Evolutionary conservation across 2,113 vertebrate genomes (phyloP).

Genomic region (Hippocampus mohnikei): DNA sequence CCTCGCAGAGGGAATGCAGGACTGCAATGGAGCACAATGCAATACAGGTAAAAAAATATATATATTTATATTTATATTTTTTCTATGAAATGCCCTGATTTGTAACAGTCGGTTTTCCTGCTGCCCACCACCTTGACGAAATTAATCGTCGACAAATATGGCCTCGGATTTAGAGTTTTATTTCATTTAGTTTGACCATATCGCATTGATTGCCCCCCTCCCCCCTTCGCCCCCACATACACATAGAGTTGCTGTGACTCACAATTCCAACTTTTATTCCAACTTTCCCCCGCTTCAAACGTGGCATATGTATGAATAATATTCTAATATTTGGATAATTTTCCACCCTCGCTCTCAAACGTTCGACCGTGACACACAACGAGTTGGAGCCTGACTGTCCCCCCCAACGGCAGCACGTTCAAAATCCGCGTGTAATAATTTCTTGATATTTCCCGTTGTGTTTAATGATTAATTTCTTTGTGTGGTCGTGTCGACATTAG

Average conservation of each 20-base stretch:
- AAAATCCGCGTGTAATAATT: constrained; percentile 30
- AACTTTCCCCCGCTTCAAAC: constrained; percentile 9
- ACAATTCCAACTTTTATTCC: constrained; percentile 67
- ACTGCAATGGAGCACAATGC: constrained; percentile 81
- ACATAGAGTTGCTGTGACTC: constrained; percentile 51
- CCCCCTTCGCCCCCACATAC: constrained; percentile 20
- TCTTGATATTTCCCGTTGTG: constrained; percentile 57
- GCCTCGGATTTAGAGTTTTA: constrained; percentile 3
- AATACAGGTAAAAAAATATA: constrained; percentile 72
- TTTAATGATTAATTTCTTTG: constrained; percentile 82
- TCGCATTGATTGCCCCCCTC: constrained; percentile 69
- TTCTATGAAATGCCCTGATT: constrained; percentile 26
- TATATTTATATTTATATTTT: constrained; percentile 38
- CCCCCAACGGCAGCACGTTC: constrained; percentile 7
- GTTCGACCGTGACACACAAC: constrained; percentile 8
- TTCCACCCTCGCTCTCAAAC: not conserved
- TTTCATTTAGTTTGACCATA: constrained; percentile 44
- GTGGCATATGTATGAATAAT: constrained; percentile 16
- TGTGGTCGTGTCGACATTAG: constrained; percentile 71
- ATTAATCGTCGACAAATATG: constrained; percentile 6
- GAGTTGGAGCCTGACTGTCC: not conserved
- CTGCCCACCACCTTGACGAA: constrained; percentile 22
- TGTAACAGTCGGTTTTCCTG: not conserved
- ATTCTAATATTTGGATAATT: constrained; percentile 14
- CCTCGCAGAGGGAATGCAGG: constrained; percentile 77